Percentiles rank a stretch among this genome's conserved stretches.
Evolutionary conservation across 2,113 vertebrate genomes (phyloP).

Genomic region (Peromyscus leucopus): DNA sequence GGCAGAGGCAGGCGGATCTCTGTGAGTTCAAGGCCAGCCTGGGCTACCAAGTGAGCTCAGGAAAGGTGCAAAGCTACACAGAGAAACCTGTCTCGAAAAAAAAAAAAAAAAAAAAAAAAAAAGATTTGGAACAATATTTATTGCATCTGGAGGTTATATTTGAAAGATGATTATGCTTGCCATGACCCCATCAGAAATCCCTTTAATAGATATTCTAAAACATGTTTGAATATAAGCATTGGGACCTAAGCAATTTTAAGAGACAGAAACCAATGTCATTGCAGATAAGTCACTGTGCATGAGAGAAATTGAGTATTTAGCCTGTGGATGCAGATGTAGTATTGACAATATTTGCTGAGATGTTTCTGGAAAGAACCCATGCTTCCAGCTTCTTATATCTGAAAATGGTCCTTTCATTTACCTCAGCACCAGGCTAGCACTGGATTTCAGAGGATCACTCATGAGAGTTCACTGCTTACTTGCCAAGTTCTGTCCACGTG

Average conservation of each 20-base stretch:
- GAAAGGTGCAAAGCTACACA: no score
- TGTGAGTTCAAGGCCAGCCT: no score
- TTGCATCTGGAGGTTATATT: background rate
- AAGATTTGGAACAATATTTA: conserved; percentile 59
- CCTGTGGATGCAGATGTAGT: background rate
- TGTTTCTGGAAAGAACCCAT: background rate
- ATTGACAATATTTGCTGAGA: background rate
- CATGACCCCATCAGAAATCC: conserved; percentile 9
- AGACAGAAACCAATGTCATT: background rate
- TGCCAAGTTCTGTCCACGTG: background rate
- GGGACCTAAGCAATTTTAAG: background rate
- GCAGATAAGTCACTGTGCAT: background rate
- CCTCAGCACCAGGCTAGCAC: background rate
- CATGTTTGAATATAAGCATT: background rate
- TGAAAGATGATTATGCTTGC: background rate
- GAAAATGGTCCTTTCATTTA: background rate
- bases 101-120: no score
- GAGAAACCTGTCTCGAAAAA: no score
- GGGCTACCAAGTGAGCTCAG: no score
- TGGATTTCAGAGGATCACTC: conserved; percentile 5
- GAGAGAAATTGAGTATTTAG: background rate
- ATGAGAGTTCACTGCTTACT: background rate
- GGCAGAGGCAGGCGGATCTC: no score
- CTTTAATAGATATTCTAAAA: background rate
- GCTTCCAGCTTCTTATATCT: background rate